These are phyloP conservation scores for Trichopria drosophilae DNA, from an alignment of 2,888 invertebrate genomes.

Conservation along the genomic window DNA sequence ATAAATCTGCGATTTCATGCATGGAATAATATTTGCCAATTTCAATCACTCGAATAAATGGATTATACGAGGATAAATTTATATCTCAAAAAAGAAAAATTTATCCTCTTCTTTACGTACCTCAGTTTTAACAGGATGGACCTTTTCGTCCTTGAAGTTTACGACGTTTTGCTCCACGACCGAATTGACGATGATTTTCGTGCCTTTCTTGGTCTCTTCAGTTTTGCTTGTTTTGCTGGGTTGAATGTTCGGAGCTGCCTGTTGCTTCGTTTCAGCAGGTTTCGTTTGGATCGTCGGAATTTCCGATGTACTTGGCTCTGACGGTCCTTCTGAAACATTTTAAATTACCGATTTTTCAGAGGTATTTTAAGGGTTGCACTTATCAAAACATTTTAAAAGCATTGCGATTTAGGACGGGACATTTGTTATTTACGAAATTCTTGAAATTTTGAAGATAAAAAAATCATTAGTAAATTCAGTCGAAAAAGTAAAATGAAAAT, in stretches of 20 bases:
- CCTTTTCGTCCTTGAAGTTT: conserved; percentile 17
- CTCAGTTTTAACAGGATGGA: neutral
- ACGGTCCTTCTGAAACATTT: conserved; percentile 33
- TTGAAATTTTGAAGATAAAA: too few species aligned
- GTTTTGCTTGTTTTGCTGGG: conserved; percentile 53
- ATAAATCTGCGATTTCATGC: neutral
- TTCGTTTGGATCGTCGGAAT: conserved; percentile 50
- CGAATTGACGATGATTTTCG: conserved; percentile 52
- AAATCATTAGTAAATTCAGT: too few species aligned
- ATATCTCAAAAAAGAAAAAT: neutral
- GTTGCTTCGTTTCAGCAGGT: conserved; percentile 47
- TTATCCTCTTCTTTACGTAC: neutral
- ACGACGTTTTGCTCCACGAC: conserved; percentile 47
- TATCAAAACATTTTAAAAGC: too few species aligned
- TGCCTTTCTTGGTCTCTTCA: conserved; percentile 48
- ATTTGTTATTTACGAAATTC: too few species aligned
- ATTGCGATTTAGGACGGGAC: too few species aligned
- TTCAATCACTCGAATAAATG: neutral
- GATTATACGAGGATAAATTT: neutral
- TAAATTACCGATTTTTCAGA: too few species aligned
- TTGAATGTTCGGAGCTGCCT: conserved; percentile 47
- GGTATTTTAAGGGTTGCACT: too few species aligned
- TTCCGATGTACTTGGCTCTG: conserved; percentile 35
- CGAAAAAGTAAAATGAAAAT: too few species aligned
- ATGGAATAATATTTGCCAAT: neutral